Percentiles rank a stretch among this genome's conserved stretches.
These are phyloP conservation scores for Masnerella sp. DNA, from an alignment of 2,888 invertebrate species.

Conservation along the genomic window DNA sequence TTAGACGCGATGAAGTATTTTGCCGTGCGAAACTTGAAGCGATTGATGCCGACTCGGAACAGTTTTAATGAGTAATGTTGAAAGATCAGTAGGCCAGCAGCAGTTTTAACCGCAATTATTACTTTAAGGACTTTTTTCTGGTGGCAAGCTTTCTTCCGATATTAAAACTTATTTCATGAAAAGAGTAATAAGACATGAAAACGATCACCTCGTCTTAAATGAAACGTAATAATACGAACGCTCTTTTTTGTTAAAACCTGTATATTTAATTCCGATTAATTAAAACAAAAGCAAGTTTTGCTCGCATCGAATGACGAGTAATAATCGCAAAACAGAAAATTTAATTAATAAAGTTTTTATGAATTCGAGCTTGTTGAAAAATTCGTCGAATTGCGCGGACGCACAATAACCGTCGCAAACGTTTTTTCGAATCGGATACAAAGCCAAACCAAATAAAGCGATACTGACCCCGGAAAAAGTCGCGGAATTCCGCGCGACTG, in stretches of 20 bases:
- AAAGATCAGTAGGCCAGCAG: conserved; percentile 7
- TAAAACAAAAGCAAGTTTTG: background rate
- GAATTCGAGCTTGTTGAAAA: background rate
- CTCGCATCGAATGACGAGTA: background rate
- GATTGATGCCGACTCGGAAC: conserved; percentile 4
- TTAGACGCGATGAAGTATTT: background rate
- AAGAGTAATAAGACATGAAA: background rate
- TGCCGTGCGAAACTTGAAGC: conserved; percentile 2
- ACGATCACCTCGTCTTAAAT: background rate
- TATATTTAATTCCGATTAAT: conserved; percentile 2
- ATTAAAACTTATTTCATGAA: background rate
- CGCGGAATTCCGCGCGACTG: conserved; percentile 10
- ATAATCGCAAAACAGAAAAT: too few relatives aligned
- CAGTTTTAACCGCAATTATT: conserved; percentile 12
- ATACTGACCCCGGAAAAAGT: conserved; percentile 29
- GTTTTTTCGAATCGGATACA: background rate
- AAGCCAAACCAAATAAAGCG: conserved; percentile 13
- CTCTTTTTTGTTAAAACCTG: too few relatives aligned
- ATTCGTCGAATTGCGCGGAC: background rate
- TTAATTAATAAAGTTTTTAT: conserved; percentile 6
- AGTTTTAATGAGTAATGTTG: conserved; percentile 21
- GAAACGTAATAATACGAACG: background rate
- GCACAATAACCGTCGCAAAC: conserved; percentile 4
- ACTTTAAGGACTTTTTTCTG: conserved; percentile 1
- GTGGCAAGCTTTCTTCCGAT: background rate